Base-by-base conservation (phyloP, 1,140 invertebrate species). In the Anoplophora glabripennis region DNA sequence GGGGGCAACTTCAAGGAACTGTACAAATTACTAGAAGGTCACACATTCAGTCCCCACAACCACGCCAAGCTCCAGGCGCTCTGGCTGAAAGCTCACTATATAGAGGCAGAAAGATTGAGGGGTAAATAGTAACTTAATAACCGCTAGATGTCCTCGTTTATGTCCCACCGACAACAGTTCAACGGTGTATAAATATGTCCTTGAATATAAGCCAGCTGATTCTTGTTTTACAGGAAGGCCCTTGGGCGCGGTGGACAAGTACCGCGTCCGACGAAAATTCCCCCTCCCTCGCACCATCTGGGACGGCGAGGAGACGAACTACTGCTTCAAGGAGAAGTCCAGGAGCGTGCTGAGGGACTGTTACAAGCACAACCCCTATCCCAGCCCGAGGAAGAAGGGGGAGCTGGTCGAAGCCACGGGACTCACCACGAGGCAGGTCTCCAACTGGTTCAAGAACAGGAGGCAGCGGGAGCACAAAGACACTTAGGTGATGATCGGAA, bases 291-390 rank as follows among this genome's bases (percentile, higher is more conserved):
- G 93, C 63, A 99, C 96, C 35, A 99, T 99, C 70, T 99, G 97
- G 97, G 96, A 99, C 74, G 97, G 97, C 21, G 97, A 99, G 76
- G 95, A 99, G 76, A 99, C 94, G 3, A 94, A 92, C 65, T 99
- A 99, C 76, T 99, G 97, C 79, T 99, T 99, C 78, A 97, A 97
- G 79, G 90, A 93, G 74, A 97, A 97, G 76, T 95, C 93, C 3
- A 80, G 94, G 61, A 91, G 88, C 44, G 89, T 96, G n/a, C 78
- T 97, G 47, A 81, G 93, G 52, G 93, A 97, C 66, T 93, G 89
- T 89, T 96, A 96, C 76, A 82, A 86, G 9, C 88, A 91, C 75
- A 96, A 96, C 79, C 93, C 93, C 1, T 97, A 97, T 81, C 90
- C 96, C 15, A 90, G 92, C 61, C 94, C 94, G 0, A 78, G 95